These are phyloP conservation scores for Delphinapterus leucas DNA, from an alignment of 2,113 vertebrate species.

Conservation along the genomic window DNA sequence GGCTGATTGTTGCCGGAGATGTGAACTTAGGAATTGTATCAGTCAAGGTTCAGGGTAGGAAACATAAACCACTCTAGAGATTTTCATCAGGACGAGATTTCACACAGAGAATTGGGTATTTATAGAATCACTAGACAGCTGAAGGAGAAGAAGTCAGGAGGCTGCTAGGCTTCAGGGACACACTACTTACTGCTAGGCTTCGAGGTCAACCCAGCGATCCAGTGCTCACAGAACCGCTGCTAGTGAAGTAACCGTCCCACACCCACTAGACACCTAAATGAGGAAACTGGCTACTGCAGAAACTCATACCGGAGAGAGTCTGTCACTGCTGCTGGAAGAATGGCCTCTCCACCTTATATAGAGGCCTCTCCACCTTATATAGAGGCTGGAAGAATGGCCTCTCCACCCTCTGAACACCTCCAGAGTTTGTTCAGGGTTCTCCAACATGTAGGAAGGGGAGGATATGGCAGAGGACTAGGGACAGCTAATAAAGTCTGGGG, in stretches of 20 bases:
- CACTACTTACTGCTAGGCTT: background rate
- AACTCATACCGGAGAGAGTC: background rate
- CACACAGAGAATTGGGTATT: background rate
- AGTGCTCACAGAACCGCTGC: background rate
- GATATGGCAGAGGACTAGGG: background rate
- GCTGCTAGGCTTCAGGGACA: background rate
- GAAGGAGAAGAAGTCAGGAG: background rate
- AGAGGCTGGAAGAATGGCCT: background rate
- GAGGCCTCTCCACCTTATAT: background rate
- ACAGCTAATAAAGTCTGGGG: background rate
- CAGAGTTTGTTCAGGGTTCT: background rate
- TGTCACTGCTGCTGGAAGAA: background rate
- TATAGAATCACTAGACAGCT: background rate
- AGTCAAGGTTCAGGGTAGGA: background rate
- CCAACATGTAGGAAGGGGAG: background rate
- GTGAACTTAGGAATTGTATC: background rate
- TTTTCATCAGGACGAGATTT: slow-evolving; percentile 1
- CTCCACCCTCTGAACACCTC: background rate
- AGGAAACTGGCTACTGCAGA: background rate
- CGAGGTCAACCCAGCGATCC: background rate
- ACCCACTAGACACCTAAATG: background rate
- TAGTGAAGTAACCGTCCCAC: background rate
- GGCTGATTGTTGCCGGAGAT: background rate
- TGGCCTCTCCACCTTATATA: background rate
- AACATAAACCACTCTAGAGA: background rate